Base-by-base conservation (phyloP, 2,113 vertebrate genomes). In the Mixornis gularis region DNA sequence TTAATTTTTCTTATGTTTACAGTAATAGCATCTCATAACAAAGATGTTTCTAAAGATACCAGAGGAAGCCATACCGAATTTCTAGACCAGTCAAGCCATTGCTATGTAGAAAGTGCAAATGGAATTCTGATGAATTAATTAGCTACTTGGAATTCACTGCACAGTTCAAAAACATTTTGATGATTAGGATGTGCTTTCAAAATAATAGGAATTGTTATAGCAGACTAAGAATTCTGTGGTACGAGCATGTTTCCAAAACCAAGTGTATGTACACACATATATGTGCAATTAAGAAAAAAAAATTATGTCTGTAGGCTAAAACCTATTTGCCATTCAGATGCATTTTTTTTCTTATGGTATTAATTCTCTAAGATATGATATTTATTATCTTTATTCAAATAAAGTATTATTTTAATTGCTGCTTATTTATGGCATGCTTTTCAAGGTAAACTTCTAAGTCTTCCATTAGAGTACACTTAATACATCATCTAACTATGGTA, bases 371-470 rank as follows among this genome's bases (percentile, higher is more conserved):
- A 38, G 82, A 82, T 92, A 82, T 64, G 17, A 34, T 94, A 73
- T 82, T 85, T 93, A 56, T 77, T 53, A 30, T 81, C 52, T 68
- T 68, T 85, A 82, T 76, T 91, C 13, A 64, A 85, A 60, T 4
- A 16, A 73, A 69, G 4, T 73, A 49, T 44, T 77, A 53, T 70
- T 94, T 86, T 81, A 92, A 91, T 93, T 96, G 48, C 62, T 92
- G 36, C 51, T 93, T 89, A 8, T 86, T 94, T 92, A 53, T 93
- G 78, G 87, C 46, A 13, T 78, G 49, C 29, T 89, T 53, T 90
- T 76, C 53, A 76, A 66, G 65, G 79, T 93, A 79, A 87, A 68
- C 63, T 95, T 90, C 43, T 44, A 63, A 87, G 63, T 68, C 13
- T 63, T 36, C 74, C 7, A 3, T 84, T 34, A 59, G 15, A 74